These are phyloP conservation scores for Rousettus madagascariensis DNA, from an alignment of 2,797 vertebrate species.

Conservation along the genomic window DNA sequence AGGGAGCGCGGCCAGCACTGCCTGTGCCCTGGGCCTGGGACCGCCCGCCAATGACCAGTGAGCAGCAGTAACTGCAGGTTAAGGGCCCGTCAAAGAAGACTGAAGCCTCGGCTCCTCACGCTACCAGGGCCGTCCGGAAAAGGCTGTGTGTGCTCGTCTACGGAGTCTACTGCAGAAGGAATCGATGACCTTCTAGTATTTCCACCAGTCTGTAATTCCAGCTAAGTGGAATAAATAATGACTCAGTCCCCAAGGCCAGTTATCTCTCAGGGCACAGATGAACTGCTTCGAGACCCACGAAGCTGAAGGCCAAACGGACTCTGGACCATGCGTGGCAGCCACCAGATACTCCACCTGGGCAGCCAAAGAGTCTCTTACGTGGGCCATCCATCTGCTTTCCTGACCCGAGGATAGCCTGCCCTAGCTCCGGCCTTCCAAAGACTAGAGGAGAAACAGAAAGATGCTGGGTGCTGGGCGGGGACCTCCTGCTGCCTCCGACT, in stretches of 20 bases:
- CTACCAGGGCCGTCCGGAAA: background rate
- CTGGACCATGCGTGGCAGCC: background rate
- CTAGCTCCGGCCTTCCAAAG: background rate
- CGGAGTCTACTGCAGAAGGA: background rate
- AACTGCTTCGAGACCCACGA: background rate
- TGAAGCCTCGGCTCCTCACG: background rate
- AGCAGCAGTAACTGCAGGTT: background rate
- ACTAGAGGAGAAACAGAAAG: background rate
- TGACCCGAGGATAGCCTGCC: background rate
- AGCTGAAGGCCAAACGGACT: background rate
- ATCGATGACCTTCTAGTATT: background rate
- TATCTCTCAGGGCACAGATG: background rate
- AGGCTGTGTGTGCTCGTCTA: background rate
- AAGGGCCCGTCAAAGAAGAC: background rate
- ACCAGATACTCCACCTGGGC: background rate
- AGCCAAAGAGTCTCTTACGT: background rate
- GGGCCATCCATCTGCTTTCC: background rate
- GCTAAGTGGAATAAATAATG: background rate
- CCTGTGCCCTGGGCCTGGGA: background rate
- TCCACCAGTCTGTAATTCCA: background rate
- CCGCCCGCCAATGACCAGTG: background rate
- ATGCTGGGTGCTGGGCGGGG: fast-evolving
- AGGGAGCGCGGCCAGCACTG: background rate
- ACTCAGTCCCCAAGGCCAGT: background rate
- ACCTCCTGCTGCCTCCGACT: background rate